Percentiles rank a stretch among this genome's conserved stretches.
Conservation (phyloP, 2,888 invertebrate genomes). For the Ceratothoa steindachneri region DNA sequence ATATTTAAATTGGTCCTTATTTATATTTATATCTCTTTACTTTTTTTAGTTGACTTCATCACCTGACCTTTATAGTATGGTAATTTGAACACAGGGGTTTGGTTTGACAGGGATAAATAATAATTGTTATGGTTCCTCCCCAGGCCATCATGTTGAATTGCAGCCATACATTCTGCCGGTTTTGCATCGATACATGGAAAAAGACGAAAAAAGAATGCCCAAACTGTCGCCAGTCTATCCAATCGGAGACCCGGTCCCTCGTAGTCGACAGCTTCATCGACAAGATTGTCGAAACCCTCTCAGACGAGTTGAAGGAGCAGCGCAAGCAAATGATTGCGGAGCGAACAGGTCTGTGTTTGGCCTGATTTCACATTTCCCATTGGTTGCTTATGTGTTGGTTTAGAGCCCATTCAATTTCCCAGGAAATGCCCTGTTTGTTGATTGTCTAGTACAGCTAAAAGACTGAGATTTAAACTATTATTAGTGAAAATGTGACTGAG, state of each 20-base stretch:
- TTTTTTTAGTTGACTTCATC: too few species aligned
- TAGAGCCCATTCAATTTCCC: too few species aligned
- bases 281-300: conserved; percentile 63
- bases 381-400: background rate
- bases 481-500: too few species aligned
- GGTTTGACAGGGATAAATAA: too few species aligned
- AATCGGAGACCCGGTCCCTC: conserved; percentile 60
- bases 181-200: conserved; percentile 68
- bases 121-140: conserved; percentile 20
- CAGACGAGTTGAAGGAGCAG: conserved; percentile 60
- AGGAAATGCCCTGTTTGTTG: too few species aligned
- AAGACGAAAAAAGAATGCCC: conserved; percentile 68
- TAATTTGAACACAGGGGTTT: too few species aligned
- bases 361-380: background rate
- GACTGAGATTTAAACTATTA: too few species aligned
- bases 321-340: conserved; percentile 59
- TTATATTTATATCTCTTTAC: too few species aligned
- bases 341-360: conserved; percentile 55
- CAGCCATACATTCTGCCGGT: conserved; percentile 69
- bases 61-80: too few species aligned
- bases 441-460: too few species aligned
- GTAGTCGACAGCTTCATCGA: conserved; percentile 70
- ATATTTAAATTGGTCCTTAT: too few species aligned
- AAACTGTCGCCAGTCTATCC: conserved; percentile 60
- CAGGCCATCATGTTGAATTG: conserved; percentile 66